Base-by-base conservation (phyloP, 2,797 vertebrate species). In the Gephyroberyx darwinii region DNA sequence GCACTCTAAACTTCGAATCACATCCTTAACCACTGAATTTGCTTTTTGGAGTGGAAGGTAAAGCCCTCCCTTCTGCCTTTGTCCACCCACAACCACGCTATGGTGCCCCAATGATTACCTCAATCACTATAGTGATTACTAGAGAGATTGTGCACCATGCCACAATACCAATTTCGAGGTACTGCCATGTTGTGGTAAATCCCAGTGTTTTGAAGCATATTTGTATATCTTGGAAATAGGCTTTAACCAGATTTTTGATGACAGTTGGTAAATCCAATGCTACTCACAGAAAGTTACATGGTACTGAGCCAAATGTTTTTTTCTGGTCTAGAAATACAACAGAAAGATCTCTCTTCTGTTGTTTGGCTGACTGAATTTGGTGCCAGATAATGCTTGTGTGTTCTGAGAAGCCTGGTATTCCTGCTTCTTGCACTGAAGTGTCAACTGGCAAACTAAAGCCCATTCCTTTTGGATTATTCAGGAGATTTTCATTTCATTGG, bases 161-260 rank as follows among this genome's bases (percentile, higher is more conserved):
- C 39, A 43, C 41, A 39, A 68, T 62, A 56, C 43, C 58, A 70
- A 62, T 71, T 76, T 74, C 57, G 31, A 71, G 50, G 45, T 67
- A 57, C 58, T 74, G 70, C 31, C 63, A 67, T 69, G 56, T 63
- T 71, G 70, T 56, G 66, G 43, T 64, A 52, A 58, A 82, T 82
- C 76, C 70, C 56, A 65, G 4, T 66, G 47, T 80, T 83, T 71
- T 65, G 57, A 85, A 67, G 56, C 71, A 70, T 68, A 56, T 76
- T 78, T 84, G 69, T 66, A n/a, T 55, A 68, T n/a, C 39, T 60
- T 83, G 73, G 63, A 69, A 79, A 85, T 20, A 10, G 47, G 65
- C 68, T 70, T 43, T 26, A 19, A 62, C 47, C 76, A 74, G 64
- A 76, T 74, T 74, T 80, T 68, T 57, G 8, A 30, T 22, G 76